Evolutionary conservation across 2,888 invertebrate genomes (phyloP), one percentile per base, ranked within the genome.

Genomic region (Ditula angustiorana): DNA sequence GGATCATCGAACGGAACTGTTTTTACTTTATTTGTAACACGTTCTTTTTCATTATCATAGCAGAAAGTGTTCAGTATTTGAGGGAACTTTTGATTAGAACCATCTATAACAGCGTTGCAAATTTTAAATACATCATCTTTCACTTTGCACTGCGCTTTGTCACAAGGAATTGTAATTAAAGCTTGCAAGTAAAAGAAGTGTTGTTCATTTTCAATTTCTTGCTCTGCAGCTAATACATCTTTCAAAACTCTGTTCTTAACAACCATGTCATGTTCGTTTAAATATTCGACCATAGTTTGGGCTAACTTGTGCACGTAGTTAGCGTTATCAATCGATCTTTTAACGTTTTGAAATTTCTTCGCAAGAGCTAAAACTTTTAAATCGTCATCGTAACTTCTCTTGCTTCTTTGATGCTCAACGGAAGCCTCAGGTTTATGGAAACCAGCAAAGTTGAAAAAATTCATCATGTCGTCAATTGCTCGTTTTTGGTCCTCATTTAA

Each of bases 91-190:
- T 86, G 77, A 46, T 88, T 82, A 0, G 85, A 84, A 55, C 80
- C 83, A 67, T 93, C 89, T 44, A 94, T 82, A 61, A 93, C 83
- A 16, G 94, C 88, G 72, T 93, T 93, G 75, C 95, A 95, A 59
- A 94, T 89, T 80, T 93, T 93, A 8, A 79, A 80, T 7, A 82
- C 71, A 37, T 77, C 73, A 24, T 87, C 83, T 50, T 79, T 80
- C 19, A 75, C 69, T 67, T 87, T 83, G 68, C 89, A 88, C 35
- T 76, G 69, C 37, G 70, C 69, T 70, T 77, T 80, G 50, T 82
- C 78, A 67, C 88, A 88, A 1, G 87, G 85, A 70, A 83, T 79
- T 5, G 71, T 70, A 33, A 88, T 78, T 59, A 77, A 79, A 24
- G 77, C 82, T 76, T 88, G 86, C 52, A 90, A 73, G 63, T 90